Base-by-base conservation (phyloP, 2,888 invertebrate genomes). In the Cryptophagus acutangulus region DNA sequence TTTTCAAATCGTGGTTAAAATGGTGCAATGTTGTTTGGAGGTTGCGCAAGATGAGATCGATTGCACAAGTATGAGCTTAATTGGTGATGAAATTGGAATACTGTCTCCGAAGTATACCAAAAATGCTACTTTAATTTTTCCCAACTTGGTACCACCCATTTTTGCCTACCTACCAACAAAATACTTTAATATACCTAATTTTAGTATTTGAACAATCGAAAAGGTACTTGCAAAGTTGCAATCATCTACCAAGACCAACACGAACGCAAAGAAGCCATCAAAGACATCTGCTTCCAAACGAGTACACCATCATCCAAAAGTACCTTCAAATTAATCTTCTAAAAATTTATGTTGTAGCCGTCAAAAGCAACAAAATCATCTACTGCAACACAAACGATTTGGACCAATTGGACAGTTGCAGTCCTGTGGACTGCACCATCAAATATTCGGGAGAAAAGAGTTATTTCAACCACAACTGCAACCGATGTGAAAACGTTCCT, bases 381-480 rank as follows among this genome's bases (percentile, higher is more conserved):
- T 31, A 15, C 30, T 72, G 71, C 41, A 34, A 53, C 2, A 63
- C 65, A 2, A 44, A 58, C 48, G 77, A 77, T 60, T 59, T 70
- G 53, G 71, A 76, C 42, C 71, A 72, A 10, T 58, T 71, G 6
- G 60, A 66, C 14, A 67, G 69, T 25, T 77, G 77, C 50, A 63
- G 61, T n/a, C 74, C 74, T 1, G 67, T 73, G 0, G 71, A 75
- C 50, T 77, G 77, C 49, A 71, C 73, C 41, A 69, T 73, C 46
- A 77, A 76, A 44, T 77, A 77, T 57, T 70, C 74, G 34, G 76
- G 76, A 1, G 61, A 60, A 36, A 66, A 70, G 24, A 75, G 69
- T 55, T 77, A 65, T 50, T 77, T 71, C 52, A 74, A 75, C 53
- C 43, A 54, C 3, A 51, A 52, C 18, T 57, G 54, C 37, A 59